These are phyloP conservation scores for Pteromalus puparum DNA, from an alignment of 1,140 invertebrate species.

Conservation along the genomic window DNA sequence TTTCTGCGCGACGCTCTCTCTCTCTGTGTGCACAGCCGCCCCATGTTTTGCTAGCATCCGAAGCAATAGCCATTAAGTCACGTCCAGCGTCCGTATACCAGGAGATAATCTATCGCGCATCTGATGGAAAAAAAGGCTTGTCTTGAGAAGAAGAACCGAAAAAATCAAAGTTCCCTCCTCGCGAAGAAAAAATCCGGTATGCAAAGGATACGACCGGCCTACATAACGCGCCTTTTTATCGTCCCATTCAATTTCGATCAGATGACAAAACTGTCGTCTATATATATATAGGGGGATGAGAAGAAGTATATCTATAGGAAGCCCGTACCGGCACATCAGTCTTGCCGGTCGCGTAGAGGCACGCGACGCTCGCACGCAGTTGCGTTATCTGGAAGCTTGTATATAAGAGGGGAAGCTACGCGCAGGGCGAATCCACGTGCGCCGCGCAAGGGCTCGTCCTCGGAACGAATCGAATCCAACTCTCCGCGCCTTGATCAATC, in stretches of 20 bases:
- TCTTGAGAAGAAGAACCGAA: background rate
- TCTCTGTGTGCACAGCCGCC: conserved; percentile 45
- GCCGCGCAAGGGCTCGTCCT: background rate
- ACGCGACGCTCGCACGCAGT: conserved; percentile 22
- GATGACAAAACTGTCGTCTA: background rate
- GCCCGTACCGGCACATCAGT: background rate
- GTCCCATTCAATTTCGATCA: background rate
- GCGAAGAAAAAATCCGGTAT: no score
- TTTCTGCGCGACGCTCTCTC: background rate
- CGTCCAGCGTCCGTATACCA: background rate
- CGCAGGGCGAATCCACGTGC: no score
- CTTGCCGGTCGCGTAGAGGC: background rate
- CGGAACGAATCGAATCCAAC: background rate
- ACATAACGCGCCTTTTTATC: background rate
- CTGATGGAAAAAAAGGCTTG: background rate
- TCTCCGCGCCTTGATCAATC: conserved; percentile 62
- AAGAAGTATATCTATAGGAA: background rate
- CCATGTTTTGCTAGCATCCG: conserved; percentile 44
- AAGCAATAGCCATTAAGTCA: background rate
- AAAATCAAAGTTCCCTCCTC: no score
- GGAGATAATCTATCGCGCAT: no score
- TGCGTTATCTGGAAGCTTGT: background rate
- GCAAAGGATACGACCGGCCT: conserved; percentile 16
- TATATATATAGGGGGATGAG: no score
- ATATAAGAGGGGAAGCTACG: no score